Evolutionary conservation across 2,797 vertebrate genomes (phyloP).

Genomic region (Esox lucius): DNA sequence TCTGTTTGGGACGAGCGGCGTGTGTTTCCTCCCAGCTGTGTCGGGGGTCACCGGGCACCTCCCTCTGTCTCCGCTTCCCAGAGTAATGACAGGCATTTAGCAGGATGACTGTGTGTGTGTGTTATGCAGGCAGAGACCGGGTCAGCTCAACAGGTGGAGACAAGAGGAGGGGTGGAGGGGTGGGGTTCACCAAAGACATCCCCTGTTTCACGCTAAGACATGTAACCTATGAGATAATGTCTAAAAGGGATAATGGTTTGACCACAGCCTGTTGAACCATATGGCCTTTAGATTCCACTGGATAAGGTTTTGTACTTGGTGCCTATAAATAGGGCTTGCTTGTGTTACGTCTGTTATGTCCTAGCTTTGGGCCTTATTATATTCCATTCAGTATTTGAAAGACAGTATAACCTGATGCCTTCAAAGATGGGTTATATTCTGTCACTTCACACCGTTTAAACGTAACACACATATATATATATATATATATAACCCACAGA

Average conservation of each 20-base stretch:
- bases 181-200: neutral
- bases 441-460: neutral
- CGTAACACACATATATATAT: no score
- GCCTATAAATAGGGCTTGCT: neutral
- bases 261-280: neutral
- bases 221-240: slow-evolving; percentile 2
- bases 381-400: neutral
- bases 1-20: neutral
- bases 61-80: slow-evolving; percentile 23
- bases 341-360: neutral
- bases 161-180: slow-evolving; percentile 11
- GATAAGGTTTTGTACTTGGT: neutral
- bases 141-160: slow-evolving; percentile 59
- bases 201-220: neutral
- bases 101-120: neutral
- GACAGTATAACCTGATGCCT: neutral
- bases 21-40: slow-evolving; percentile 43
- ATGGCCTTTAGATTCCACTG: neutral
- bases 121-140: slow-evolving; percentile 15
- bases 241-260: neutral
- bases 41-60: slow-evolving; percentile 41
- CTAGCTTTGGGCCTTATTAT: neutral
- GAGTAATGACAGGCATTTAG: slow-evolving; percentile 62
- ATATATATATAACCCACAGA: neutral
- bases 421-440: neutral